Conservation (phyloP, 2,113 vertebrate genomes). For the Corythoichthys intestinalis region DNA sequence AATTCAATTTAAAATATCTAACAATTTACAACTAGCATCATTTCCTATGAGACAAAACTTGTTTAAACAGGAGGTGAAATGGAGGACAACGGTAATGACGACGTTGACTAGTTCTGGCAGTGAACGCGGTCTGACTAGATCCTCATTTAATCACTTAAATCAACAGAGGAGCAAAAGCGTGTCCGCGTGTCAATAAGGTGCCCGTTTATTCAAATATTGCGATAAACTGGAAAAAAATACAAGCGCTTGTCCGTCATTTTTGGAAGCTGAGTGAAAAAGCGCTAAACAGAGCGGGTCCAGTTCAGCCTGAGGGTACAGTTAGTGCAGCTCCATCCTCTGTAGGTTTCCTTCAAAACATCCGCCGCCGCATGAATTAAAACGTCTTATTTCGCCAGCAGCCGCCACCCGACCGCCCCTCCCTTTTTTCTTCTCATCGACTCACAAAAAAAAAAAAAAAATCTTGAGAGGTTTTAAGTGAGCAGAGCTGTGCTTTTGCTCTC, state of each 20-base stretch:
- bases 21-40: not conserved
- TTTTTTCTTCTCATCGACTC: conserved; percentile 30
- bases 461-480: conserved; percentile 48
- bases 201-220: not conserved
- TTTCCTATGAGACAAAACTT: no score
- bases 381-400: conserved; percentile 65
- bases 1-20: not conserved
- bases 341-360: conserved; percentile 82
- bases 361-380: conserved; percentile 68
- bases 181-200: not conserved
- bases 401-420: conserved; percentile 19
- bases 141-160: not conserved
- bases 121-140: not conserved
- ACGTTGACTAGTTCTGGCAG: not conserved
- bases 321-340: conserved; percentile 64
- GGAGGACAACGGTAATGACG: not conserved
- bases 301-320: conserved; percentile 46
- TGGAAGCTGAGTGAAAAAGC: not conserved
- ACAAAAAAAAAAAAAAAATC: conserved; percentile 11
- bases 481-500: conserved; percentile 16
- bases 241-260: not conserved
- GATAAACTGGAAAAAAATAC: not conserved
- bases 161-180: not conserved
- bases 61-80: not conserved
- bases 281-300: conserved; percentile 56